Evolutionary conservation across 2,888 invertebrate genomes (phyloP), one percentile per base, ranked within the genome.

Genomic region (Agrochola macilenta): DNA sequence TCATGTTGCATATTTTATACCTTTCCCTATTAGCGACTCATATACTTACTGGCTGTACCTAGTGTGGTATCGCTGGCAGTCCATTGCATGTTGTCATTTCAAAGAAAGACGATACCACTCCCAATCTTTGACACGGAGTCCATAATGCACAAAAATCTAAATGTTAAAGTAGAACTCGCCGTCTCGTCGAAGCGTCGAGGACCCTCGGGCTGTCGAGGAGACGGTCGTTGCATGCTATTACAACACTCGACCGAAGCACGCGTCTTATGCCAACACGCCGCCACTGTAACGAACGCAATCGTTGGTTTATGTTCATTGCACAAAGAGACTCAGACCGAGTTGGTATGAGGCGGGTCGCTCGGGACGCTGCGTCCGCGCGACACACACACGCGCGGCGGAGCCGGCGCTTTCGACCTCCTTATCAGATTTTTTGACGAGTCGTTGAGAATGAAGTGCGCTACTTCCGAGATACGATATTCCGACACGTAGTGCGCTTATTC

Each of bases 1-100:
- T 95, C 95, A 95, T 94, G 93, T 93, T 95, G 95, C 96, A 96
- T 96, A 96, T 96, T 96, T 96, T 96, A 96, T 96, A 96, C 96
- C 96, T 96, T 96, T 96, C 96, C 96, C 96, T 95, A 92, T 94
- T 95, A 95, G 95, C 94, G 95, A 95, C 94, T 94, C 92, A 93
- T 93, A 93, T 93, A 93, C 92, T 94, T 93, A 93, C 92, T 94
- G 93, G 93, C 94, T 94, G 92, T 93, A 93, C 85, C 85, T 84
- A 94, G 82, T 85, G 93, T 93, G 95, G 93, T 95, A 94, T 96
- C 94, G 94, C 95, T 93, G 93, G 90, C 92, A 93, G 91, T 92
- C 88, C 94, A 95, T 95, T 96, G 96, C 96, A 96, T 96, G 96
- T 92, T 92, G 91, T 93, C 95, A 95, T 95, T 91, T 91, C 91